Evolutionary conservation across 2,113 vertebrate species (phyloP), one percentile per base, ranked within the genome.

Genomic region (Pluvialis apricaria): DNA sequence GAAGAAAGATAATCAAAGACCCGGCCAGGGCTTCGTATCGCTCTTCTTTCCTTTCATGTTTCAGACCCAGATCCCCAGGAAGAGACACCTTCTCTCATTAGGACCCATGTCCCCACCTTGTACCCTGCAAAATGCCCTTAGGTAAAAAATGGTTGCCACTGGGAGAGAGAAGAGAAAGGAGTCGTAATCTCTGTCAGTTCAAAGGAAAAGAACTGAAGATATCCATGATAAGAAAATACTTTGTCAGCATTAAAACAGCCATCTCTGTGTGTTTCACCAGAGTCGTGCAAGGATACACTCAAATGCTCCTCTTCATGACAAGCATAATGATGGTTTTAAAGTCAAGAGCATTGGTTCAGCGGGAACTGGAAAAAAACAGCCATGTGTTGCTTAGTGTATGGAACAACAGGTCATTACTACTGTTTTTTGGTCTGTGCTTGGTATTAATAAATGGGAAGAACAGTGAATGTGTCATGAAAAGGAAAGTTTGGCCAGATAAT

Each of bases 381-480:
- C 29, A 10, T 2, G 0, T 31, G 9, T 13, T 0, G 0, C 11
- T 34, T 58, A 31, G 4, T 28, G 3, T 31, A 34, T 24, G 15
- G 34, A 69, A 17, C 14, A 88, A 36, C 18, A 65, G 3, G 26
- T 69, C 34, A 16, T 13, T 65, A 12, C 3, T 57, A 36, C 16
- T 4, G 2, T 10, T 32, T 78, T 82, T 15, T 40, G 15, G 5
- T 24, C 20, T 52, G 6, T 15, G 34, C 14, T 55, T 85, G 8
- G 9, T 79, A 32, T 15, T 4, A 79, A 82, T 68, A 55, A 52
- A 9, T 26, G 21, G 18, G 40, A 81, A 34, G 14, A 80, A 61
- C 0, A 0, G 15, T 1, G 10, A 54, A 72, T 25, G 15, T 28
- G 1, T n/a, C 0, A 31, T 21, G 20, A 82, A 79, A 76, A 68